A percentile compares a stretch with the other conserved stretches of the same genome.
Conservation (phyloP, 2,888 invertebrate genomes). For the Erpobdella octoculata region DNA sequence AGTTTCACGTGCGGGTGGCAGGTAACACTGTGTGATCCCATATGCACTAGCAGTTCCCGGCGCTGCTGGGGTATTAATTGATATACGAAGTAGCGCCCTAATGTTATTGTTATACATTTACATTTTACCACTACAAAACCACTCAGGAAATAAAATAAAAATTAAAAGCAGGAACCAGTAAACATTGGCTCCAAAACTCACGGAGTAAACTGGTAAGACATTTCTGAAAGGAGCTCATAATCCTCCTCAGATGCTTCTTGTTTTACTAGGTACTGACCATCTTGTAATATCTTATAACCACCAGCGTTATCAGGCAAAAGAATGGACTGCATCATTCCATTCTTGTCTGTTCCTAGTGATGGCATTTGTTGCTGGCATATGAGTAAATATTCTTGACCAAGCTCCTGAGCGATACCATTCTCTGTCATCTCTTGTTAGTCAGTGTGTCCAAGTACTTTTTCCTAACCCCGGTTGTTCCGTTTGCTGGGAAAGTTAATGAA, state of each 20-base stretch:
- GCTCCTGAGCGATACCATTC: background rate
- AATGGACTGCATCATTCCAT: conserved; percentile 11
- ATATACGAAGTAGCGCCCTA: too few relatives aligned
- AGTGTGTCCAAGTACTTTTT: background rate
- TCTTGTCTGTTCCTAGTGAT: conserved; percentile 8
- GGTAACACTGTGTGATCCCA: too few relatives aligned
- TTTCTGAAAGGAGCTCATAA: background rate
- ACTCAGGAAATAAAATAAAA: background rate
- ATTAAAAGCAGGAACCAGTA: background rate
- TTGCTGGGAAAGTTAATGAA: too few relatives aligned
- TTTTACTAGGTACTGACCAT: conserved; percentile 9
- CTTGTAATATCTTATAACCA: conserved; percentile 16
- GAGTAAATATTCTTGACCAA: conserved; percentile 17
- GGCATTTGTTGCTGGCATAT: conserved; percentile 16
- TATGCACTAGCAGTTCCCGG: too few relatives aligned
- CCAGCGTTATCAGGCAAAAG: conserved; percentile 10
- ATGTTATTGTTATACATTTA: too few relatives aligned
- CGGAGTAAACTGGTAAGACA: conserved; percentile 15
- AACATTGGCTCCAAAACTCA: too few relatives aligned
- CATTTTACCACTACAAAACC: background rate
- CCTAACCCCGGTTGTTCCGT: too few relatives aligned
- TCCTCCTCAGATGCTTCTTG: conserved; percentile 18
- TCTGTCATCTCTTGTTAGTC: conserved; percentile 10
- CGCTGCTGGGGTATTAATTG: too few relatives aligned
- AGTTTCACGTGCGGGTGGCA: too few relatives aligned